Evolutionary conservation across 2,888 invertebrate species (phyloP).

Genomic region (Anorthoa munda): DNA sequence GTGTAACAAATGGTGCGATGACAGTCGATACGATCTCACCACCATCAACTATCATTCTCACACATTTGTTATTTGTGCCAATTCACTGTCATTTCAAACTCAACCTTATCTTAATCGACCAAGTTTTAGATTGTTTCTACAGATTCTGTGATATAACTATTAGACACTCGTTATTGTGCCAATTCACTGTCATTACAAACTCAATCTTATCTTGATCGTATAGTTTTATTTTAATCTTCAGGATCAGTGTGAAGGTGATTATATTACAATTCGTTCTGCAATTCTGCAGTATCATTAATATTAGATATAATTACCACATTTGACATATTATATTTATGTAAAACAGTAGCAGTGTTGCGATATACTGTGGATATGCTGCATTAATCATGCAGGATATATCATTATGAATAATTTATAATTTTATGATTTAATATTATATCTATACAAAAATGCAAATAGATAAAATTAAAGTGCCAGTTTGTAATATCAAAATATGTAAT

Average conservation of each 20-base stretch:
- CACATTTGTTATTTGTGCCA: conserved; percentile 28
- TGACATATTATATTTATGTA: conserved; percentile 43
- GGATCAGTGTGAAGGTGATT: conserved; percentile 2
- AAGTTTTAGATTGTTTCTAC: conserved; percentile 9
- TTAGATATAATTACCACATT: conserved; percentile 53
- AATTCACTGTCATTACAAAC: conserved; percentile 7
- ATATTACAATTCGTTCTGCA: conserved; percentile 38
- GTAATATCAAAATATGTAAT: no score
- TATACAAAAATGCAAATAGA: no score
- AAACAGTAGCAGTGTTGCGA: conserved; percentile 42
- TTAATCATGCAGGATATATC: conserved; percentile 23
- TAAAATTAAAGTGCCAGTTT: no score
- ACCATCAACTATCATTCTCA: conserved; percentile 45
- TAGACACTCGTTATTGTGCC: conserved; percentile 21
- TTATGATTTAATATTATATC: conserved; percentile 1
- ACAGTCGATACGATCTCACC: conserved; percentile 41
- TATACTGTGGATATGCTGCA: conserved; percentile 7
- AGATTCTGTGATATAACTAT: background rate
- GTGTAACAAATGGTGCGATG: conserved; percentile 51
- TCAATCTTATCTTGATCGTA: background rate
- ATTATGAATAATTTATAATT: conserved; percentile 7
- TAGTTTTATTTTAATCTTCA: conserved; percentile 19
- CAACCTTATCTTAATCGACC: background rate
- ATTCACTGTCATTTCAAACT: conserved; percentile 3
- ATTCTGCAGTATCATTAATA: conserved; percentile 54